These are phyloP conservation scores for Cybosia mesomella DNA, from an alignment of 2,888 invertebrate genomes.

Conservation along the genomic window DNA sequence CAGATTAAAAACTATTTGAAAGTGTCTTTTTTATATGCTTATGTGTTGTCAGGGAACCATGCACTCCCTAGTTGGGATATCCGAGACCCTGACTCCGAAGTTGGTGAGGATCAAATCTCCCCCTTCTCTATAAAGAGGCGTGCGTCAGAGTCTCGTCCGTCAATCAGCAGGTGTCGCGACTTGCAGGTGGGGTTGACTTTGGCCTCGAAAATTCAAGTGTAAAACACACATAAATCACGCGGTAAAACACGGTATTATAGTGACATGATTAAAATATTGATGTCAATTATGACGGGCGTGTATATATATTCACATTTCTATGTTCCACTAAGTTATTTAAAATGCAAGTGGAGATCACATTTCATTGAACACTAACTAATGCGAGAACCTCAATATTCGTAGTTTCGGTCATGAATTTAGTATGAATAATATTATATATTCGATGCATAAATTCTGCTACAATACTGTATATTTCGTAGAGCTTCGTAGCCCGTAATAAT, in stretches of 20 bases:
- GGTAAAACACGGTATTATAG: neutral
- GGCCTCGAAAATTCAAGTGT: no score
- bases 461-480: neutral
- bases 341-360: neutral
- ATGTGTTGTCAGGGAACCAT: no score
- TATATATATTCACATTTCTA: neutral
- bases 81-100: no score
- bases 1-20: no score
- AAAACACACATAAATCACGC: no score
- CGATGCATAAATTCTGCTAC: neutral
- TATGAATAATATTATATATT: constrained; percentile 4
- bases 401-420: neutral
- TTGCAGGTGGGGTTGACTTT: no score
- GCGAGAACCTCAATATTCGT: neutral
- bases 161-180: no score
- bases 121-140: no score
- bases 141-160: no score
- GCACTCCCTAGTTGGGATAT: no score
- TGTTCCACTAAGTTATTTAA: neutral
- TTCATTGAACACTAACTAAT: neutral
- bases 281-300: neutral
- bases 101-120: no score
- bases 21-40: no score
- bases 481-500: neutral
- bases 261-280: neutral